Base-by-base conservation (phyloP, 2,797 vertebrate genomes). In the Scolopax bukidnonensis region DNA sequence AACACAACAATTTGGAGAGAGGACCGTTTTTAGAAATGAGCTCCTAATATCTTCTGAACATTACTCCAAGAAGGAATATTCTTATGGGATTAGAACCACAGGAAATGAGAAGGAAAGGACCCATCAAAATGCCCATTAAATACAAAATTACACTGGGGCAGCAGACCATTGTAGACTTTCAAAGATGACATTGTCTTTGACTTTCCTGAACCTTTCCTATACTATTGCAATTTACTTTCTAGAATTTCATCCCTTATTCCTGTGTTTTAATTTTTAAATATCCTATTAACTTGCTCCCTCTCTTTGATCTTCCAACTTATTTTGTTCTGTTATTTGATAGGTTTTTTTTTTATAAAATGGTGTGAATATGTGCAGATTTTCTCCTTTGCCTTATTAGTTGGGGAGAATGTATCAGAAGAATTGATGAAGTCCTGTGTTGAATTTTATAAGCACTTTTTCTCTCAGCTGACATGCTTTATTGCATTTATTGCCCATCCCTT, bases 211-310 rank as follows among this genome's bases (percentile, higher is more conserved):
- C 2, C 23, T 71, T 87, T 45, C 11, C 4, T 74, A 17, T 7
- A 20, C 1, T 47, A 27, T 19, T 47, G 11, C 4, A 74, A 59
- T 60, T 86, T 48, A n/a, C 4, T 32, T 82, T 50, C 56, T n/a
- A 73, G 12, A 79, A 73, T 45, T 74, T 38, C 2, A 68, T 45
- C 27, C 5, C 1, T 77, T 59, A 16, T 60, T 64, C 25, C 45
- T 57, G 2, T 19, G n/a, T 57, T 69, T 79, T 76, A 61, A 57
- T 50, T 69, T 91, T 92, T 16, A 59, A 76, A 36, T 69, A 21
- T 36, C 18, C 11, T n/a, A 19, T 43, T 41, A 78, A 57, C 13
- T 56, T 0, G 0, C 10, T 21, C 5, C 20, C 3, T 36, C 5
- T 67, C 12, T 70, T 73, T 6, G 15, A 24, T 18, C 11, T n/a